Evolutionary conservation across 2,888 invertebrate genomes (phyloP).

Genomic region (Cryptus armator): DNA sequence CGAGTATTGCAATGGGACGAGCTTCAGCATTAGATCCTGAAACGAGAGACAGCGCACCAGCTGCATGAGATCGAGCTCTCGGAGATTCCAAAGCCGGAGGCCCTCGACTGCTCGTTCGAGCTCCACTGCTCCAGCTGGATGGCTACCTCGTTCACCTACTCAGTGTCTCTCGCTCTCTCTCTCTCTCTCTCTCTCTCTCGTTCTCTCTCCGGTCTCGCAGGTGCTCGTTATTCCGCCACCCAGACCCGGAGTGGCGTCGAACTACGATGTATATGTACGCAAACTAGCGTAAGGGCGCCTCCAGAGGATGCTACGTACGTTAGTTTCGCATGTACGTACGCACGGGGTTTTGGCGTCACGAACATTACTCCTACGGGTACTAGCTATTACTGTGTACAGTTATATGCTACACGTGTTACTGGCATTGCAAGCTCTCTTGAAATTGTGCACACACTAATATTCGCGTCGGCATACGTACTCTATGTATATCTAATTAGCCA

Average conservation of each 20-base stretch:
- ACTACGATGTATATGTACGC: conserved; percentile 50
- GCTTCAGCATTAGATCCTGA: conserved; percentile 33
- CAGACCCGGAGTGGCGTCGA: conserved; percentile 58
- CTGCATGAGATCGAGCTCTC: conserved; percentile 40
- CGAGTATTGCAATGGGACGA: conserved; percentile 61
- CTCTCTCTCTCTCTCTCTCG: conserved; percentile 13
- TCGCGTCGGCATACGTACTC: conserved; percentile 1
- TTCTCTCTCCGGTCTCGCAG: conserved; percentile 51
- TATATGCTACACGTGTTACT: neutral
- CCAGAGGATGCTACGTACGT: conserved; percentile 39
- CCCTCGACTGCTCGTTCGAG: conserved; percentile 68
- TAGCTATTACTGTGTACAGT: conserved; percentile 29
- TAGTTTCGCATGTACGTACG: conserved; percentile 53
- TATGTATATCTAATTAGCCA: conserved; percentile 17
- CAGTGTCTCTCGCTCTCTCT: conserved; percentile 42
- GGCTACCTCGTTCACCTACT: conserved; percentile 54
- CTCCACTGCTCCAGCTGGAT: conserved; percentile 55
- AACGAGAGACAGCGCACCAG: conserved; percentile 18
- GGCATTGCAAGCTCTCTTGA: neutral
- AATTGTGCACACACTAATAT: neutral
- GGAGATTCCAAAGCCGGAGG: conserved; percentile 49
- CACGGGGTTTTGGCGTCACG: conserved; percentile 51
- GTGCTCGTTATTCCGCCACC: conserved; percentile 70
- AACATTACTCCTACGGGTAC: conserved; percentile 44
- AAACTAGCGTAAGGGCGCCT: conserved; percentile 38